Conservation (phyloP, 2,888 invertebrate species). For the Phyto melanocephala region DNA sequence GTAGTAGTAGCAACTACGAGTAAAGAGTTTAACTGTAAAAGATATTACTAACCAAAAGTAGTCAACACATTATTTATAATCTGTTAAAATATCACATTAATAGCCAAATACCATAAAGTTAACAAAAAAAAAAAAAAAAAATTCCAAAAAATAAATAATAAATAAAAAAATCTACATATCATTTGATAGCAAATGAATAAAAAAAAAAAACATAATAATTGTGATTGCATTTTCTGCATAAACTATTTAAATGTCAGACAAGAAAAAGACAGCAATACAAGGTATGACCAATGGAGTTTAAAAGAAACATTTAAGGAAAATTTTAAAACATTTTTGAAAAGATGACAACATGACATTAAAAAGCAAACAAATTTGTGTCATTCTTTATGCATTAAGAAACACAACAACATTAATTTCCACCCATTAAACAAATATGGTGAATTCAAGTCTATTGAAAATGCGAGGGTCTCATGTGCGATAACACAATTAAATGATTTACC, state of each 20-base stretch:
- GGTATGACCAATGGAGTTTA: constrained; percentile 40
- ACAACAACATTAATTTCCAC: no score
- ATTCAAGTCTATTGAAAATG: background rate
- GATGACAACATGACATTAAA: constrained; percentile 41
- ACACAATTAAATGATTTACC: background rate
- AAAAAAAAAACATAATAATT: background rate
- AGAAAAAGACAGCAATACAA: background rate
- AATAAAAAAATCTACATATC: constrained; percentile 39
- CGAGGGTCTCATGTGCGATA: background rate
- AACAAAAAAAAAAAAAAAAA: background rate
- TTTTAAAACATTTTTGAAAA: background rate
- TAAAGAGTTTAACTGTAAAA: background rate
- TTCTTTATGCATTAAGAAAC: no score
- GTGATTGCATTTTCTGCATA: constrained; percentile 55
- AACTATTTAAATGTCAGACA: constrained; percentile 62
- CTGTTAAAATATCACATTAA: constrained; percentile 58
- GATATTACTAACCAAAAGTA: constrained; percentile 49
- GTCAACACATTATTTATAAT: constrained; percentile 63
- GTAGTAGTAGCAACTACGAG: no score
- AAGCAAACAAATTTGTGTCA: constrained; percentile 18
- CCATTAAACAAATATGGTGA: background rate
- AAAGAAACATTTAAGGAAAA: background rate
- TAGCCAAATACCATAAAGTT: constrained; percentile 11
- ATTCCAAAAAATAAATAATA: constrained; percentile 9
- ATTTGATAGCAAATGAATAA: constrained; percentile 12